phyloP scores from a whole-genome alignment of 2,888 invertebrate genomes.

The Dynastes hyllus region DNA sequence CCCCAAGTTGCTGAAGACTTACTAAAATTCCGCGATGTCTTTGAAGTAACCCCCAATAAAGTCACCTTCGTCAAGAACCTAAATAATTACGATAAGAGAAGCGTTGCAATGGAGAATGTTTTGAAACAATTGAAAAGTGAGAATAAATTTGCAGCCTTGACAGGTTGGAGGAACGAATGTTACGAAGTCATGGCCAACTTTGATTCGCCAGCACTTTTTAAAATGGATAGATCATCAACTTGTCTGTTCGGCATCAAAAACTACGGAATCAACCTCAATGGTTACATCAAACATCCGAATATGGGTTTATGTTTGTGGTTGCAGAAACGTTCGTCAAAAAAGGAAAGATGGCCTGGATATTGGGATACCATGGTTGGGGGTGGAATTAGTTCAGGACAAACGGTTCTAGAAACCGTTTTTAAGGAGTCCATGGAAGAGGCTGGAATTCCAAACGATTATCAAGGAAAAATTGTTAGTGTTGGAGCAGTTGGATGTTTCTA shows the following conservation, averaged over 20 bases:
- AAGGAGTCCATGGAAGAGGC: slow-evolving; percentile 22
- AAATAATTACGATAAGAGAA: slow-evolving; percentile 9
- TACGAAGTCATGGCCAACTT: slow-evolving; percentile 19
- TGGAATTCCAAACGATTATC: background rate
- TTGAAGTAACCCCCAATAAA: background rate
- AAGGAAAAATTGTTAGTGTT: slow-evolving; percentile 1
- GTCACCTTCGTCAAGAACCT: background rate
- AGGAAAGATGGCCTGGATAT: slow-evolving; percentile 2
- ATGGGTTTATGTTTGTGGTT: slow-evolving; percentile 36
- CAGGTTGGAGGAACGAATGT: slow-evolving; percentile 24
- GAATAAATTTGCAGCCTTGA: background rate
- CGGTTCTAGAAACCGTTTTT: background rate
- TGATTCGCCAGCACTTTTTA: background rate
- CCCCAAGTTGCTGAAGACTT: background rate
- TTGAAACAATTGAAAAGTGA: background rate
- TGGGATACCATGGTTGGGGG: slow-evolving; percentile 28
- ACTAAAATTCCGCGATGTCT: background rate
- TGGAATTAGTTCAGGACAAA: background rate
- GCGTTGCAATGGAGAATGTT: slow-evolving; percentile 14
- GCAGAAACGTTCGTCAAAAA: slow-evolving; percentile 23
- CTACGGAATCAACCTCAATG: slow-evolving; percentile 30
- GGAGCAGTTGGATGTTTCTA: slow-evolving; percentile 10
- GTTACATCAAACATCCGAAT: slow-evolving; percentile 19
- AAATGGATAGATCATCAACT: slow-evolving; percentile 31
- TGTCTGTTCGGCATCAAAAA: slow-evolving; percentile 30